A percentile compares a stretch with the other conserved stretches of the same genome.
phyloP scores from a whole-genome alignment of 35 echinoderm and acorn worm genomes.

The Acanthaster planci region DNA sequence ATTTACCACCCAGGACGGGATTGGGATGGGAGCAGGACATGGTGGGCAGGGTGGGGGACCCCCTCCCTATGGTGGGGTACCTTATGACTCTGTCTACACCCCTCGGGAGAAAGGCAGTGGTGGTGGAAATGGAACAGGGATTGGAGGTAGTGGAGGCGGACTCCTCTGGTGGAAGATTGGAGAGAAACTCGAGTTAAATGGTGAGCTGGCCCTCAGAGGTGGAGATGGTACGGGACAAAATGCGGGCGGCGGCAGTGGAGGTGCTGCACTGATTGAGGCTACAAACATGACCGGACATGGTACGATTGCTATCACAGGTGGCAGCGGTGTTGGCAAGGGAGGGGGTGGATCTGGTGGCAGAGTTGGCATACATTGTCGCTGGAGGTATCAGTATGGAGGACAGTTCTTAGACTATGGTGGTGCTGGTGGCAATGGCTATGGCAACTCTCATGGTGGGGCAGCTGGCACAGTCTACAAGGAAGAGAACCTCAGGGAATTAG shows the following conservation, averaged over 20 bases:
- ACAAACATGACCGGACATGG: slow-evolving; percentile 93
- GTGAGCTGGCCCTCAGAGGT: slow-evolving; percentile 72
- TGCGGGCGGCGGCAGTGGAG: slow-evolving; percentile 87
- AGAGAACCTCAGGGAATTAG: slow-evolving; percentile 73
- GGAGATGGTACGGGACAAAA: slow-evolving; percentile 54
- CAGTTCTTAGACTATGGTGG: slow-evolving; percentile 81
- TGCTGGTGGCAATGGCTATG: slow-evolving; percentile 49
- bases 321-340: slow-evolving; percentile 61
- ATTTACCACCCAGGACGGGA: slow-evolving; percentile 52
- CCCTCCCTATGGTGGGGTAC: slow-evolving; percentile 72
- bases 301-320: slow-evolving; percentile 71
- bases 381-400: slow-evolving; percentile 88
- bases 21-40: slow-evolving; percentile 89
- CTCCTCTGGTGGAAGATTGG: slow-evolving; percentile 84
- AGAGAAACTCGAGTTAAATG: slow-evolving; percentile 73
- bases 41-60: slow-evolving; percentile 93
- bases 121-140: slow-evolving; percentile 77
- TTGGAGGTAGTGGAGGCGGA: slow-evolving; percentile 76
- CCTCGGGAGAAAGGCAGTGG: slow-evolving; percentile 70
- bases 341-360: slow-evolving; percentile 88
- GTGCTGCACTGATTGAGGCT: slow-evolving; percentile 59
- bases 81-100: slow-evolving; percentile 77
- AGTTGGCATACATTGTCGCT: slow-evolving; percentile 77
- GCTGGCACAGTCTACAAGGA: slow-evolving; percentile 86
- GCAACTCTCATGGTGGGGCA: slow-evolving; percentile 72